Evolutionary conservation across 2,888 invertebrate genomes (phyloP).

Genomic region (Metacarcinus magister): DNA sequence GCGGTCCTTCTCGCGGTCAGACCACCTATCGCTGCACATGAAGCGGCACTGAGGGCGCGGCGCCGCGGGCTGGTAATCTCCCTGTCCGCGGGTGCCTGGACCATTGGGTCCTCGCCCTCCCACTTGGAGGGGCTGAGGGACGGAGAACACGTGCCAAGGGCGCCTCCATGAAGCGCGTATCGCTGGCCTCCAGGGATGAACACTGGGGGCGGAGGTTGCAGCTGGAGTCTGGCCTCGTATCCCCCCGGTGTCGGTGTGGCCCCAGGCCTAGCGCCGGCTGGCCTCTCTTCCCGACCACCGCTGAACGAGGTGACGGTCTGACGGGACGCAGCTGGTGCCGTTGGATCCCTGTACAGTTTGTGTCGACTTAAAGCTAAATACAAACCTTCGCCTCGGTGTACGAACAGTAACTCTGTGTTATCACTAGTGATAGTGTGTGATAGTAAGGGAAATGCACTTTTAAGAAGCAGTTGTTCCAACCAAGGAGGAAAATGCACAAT

Average conservation of each 20-base stretch:
- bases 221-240: neutral
- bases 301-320: slow-evolving; percentile 53
- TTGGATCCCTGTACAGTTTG: slow-evolving; percentile 74
- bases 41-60: slow-evolving; percentile 88
- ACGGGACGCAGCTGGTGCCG: slow-evolving; percentile 20
- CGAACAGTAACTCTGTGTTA: slow-evolving; percentile 76
- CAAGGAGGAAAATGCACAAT: slow-evolving; percentile 61
- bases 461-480: slow-evolving; percentile 57
- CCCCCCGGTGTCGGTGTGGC: neutral
- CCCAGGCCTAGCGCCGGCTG: slow-evolving; percentile 12
- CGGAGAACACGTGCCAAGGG: slow-evolving; percentile 64
- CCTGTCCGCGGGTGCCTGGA: slow-evolving; percentile 29
- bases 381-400: slow-evolving; percentile 69
- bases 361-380: slow-evolving; percentile 66
- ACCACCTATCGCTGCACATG: slow-evolving; percentile 96
- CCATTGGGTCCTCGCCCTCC: slow-evolving; percentile 32
- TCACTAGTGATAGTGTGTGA: slow-evolving; percentile 80
- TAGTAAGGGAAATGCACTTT: slow-evolving; percentile 66
- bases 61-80: slow-evolving; percentile 45
- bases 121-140: slow-evolving; percentile 27
- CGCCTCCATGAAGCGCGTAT: slow-evolving; percentile 52
- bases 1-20: slow-evolving; percentile 94
- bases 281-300: slow-evolving; percentile 49
- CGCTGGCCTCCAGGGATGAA: slow-evolving; percentile 49
- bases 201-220: slow-evolving; percentile 47